Percentiles rank a stretch among this genome's conserved stretches.
Conservation (phyloP, 30 jellyfish, hydroid and myxozoan species). For the Rhopilema esculentum region DNA sequence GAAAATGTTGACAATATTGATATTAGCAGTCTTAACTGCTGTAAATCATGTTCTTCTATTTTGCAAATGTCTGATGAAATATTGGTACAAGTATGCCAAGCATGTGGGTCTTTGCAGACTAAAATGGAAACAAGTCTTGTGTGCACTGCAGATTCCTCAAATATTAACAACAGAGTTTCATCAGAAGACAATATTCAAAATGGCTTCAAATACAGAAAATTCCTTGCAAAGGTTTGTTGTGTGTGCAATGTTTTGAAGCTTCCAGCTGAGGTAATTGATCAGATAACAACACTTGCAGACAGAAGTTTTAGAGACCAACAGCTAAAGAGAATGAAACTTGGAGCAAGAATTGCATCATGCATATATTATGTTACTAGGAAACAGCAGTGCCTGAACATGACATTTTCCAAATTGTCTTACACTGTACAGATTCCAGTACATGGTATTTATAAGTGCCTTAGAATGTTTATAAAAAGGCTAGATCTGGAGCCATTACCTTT, state of each 20-base stretch:
- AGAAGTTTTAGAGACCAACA: background rate
- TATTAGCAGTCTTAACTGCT: constrained; percentile 15
- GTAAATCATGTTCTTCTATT: constrained; percentile 18
- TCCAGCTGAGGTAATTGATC: constrained; percentile 16
- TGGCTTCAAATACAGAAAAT: constrained; percentile 6
- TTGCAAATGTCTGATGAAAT: background rate
- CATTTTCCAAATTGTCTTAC: background rate
- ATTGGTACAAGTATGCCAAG: constrained; percentile 11
- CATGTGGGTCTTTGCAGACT: constrained; percentile 60
- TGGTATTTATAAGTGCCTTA: background rate
- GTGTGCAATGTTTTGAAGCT: constrained; percentile 28
- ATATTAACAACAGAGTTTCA: background rate
- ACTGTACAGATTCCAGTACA: constrained; percentile 16
- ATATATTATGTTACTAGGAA: constrained; percentile 33
- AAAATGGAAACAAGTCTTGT: constrained; percentile 6
- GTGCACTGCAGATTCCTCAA: background rate
- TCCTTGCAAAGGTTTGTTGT: constrained; percentile 29
- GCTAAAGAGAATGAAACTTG: constrained; percentile 12
- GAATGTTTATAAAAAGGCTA: background rate
- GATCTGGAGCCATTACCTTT: constrained; percentile 34
- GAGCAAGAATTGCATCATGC: constrained; percentile 60
- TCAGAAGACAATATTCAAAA: background rate
- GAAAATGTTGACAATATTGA: background rate
- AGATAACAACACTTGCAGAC: constrained; percentile 21
- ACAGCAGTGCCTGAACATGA: background rate